These are phyloP conservation scores for Malurus leucopterus DNA, from an alignment of 2,797 vertebrate species.

Conservation along the genomic window DNA sequence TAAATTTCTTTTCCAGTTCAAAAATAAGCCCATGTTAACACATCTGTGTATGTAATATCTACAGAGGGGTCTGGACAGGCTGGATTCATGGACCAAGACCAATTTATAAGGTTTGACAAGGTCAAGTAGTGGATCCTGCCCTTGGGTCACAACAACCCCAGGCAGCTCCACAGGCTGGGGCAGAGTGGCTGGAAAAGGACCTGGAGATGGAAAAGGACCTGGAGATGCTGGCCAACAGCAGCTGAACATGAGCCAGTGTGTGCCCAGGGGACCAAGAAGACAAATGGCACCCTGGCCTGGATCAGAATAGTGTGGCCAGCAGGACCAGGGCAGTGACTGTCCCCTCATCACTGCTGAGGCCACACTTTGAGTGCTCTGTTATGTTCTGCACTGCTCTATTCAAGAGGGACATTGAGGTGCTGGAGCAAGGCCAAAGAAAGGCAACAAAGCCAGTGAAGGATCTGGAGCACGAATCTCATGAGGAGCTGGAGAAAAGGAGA, in stretches of 20 bases:
- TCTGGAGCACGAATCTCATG: neutral
- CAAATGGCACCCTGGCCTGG: neutral
- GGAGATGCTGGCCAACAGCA: rapidly evolving
- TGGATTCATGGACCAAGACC: rapidly evolving
- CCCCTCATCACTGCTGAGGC: rapidly evolving
- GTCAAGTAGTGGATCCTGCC: rapidly evolving
- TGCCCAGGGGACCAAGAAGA: neutral
- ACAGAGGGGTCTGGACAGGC: no score
- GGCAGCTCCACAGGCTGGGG: rapidly evolving
- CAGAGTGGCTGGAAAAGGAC: neutral
- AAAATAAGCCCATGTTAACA: neutral
- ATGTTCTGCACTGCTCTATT: rapidly evolving
- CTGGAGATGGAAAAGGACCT: neutral
- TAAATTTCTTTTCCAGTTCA: neutral
- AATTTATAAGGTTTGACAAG: neutral
- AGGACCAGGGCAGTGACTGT: rapidly evolving
- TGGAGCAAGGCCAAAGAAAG: neutral
- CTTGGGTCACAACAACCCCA: neutral
- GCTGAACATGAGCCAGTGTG: rapidly evolving
- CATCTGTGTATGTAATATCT: neutral
- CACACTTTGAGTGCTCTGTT: rapidly evolving
- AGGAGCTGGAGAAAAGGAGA: neutral
- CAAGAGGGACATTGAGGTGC: neutral
- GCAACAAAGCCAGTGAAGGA: neutral
- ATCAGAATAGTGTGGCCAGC: neutral